These are phyloP conservation scores for Temnothorax unifasciatus DNA, from an alignment of 2,888 invertebrate species.

Conservation along the genomic window DNA sequence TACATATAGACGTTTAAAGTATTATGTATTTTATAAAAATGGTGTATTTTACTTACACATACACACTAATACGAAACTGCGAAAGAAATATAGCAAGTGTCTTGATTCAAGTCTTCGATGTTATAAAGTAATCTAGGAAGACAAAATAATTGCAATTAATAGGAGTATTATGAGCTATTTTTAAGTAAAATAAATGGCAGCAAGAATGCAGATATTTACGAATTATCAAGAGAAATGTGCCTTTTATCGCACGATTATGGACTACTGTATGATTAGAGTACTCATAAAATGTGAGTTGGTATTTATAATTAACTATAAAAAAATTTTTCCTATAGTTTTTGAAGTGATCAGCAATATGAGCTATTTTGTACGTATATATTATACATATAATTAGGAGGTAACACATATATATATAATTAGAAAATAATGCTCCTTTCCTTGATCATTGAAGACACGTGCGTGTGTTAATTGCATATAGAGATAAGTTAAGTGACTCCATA, in stretches of 20 bases:
- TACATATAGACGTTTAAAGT: constrained; percentile 24
- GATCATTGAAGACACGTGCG: too few relatives aligned
- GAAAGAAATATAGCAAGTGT: constrained; percentile 28
- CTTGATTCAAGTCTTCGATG: constrained; percentile 19
- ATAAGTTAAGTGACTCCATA: too few relatives aligned
- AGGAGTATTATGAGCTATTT: background rate
- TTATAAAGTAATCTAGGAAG: background rate
- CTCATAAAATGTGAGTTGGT: constrained; percentile 42
- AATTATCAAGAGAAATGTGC: background rate
- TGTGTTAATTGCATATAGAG: too few relatives aligned
- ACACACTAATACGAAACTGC: background rate
- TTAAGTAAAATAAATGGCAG: background rate
- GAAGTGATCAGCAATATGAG: constrained; percentile 65
- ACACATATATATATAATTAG: background rate
- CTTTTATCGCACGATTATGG: constrained; percentile 12
- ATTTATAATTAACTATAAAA: constrained; percentile 46
- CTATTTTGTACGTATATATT: constrained; percentile 71
- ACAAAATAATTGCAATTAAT: background rate
- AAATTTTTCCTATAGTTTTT: constrained; percentile 43
- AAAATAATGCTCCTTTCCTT: too few relatives aligned
- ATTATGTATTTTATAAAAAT: constrained; percentile 23
- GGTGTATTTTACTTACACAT: background rate
- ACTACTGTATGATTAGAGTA: constrained; percentile 25
- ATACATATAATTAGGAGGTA: constrained; percentile 50
- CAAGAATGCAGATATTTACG: background rate